These are phyloP conservation scores for Malachius bipustulatus DNA, from an alignment of 2,888 invertebrate genomes.

Conservation along the genomic window DNA sequence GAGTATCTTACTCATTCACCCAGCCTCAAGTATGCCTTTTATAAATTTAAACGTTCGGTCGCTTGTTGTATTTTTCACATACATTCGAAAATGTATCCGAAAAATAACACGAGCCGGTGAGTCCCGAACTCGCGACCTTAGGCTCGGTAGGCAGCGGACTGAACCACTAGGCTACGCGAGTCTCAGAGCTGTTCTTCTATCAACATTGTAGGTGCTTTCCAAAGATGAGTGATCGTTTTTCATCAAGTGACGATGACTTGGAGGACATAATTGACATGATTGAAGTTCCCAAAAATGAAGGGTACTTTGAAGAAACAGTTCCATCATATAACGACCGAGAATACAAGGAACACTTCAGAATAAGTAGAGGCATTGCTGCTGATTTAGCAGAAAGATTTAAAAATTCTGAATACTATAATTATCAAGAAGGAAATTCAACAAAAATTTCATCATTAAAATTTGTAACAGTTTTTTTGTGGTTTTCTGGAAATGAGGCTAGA, in stretches of 20 bases:
- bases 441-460: constrained; percentile 9
- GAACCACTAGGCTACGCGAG: too few relatives aligned
- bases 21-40: too few relatives aligned
- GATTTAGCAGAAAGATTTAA: constrained; percentile 4
- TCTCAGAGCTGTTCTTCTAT: too few relatives aligned
- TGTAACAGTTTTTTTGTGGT: constrained; percentile 10
- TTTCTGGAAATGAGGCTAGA: constrained; percentile 12
- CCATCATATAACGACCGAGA: constrained; percentile 6
- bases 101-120: too few relatives aligned
- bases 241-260: background rate
- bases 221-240: too few relatives aligned
- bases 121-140: too few relatives aligned
- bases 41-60: too few relatives aligned
- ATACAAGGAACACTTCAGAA: constrained; percentile 9
- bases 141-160: too few relatives aligned
- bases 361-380: constrained; percentile 4
- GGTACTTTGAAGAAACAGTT: constrained; percentile 8
- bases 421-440: constrained; percentile 8
- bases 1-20: too few relatives aligned
- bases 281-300: background rate
- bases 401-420: constrained; percentile 7
- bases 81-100: too few relatives aligned
- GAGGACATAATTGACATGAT: background rate
- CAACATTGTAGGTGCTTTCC: too few relatives aligned
- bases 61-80: too few relatives aligned